Evolutionary conservation across 1,140 invertebrate genomes (phyloP), one percentile per base, ranked within the genome.

Genomic region (Bilobella aurantiaca): DNA sequence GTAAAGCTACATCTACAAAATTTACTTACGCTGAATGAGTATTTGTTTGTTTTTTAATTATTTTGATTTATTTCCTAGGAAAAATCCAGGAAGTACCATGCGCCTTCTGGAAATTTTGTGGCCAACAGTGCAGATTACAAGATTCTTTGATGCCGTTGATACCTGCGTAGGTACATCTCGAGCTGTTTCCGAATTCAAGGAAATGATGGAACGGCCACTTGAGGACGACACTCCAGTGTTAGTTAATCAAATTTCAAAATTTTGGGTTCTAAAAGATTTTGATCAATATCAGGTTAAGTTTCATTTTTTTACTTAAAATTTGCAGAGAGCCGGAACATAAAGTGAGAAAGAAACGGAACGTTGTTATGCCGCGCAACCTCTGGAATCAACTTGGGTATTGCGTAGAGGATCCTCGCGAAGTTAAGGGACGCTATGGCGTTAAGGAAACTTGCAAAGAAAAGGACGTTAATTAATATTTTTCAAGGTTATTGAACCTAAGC

Each of bases 341-440:
- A 18, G 18, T 12, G 34, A 42, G 18, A 42, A 8, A 18, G 34
- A 42, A 8, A 12, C 8, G 18, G 34, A 42, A 18, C 8, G 34
- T 18, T 42, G 18, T 18, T 42, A 42, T 42, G 34, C 18, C 18
- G 34, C 49, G 49, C 14, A 53, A 12, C 3, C 21, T 53, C 3
- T 53, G 49, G 49, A 53, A 53, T 53, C 49, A 53, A 23, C 8
- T 53, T 53, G 49, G 49, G 5, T 53, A 53, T 23, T 53, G 49
- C 49, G 49, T 53, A 53, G 49, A 53, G 25, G 49, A 53, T 23
- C 49, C 49, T 18, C 12, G 5, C 12, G 49, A 53, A 53, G 49
- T 53, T 23, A 23, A 16, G 21, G 23, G 12, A 16, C 49, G 49
- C 8, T 53, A 53, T 53, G 49, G 23, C 5, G 3, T 53, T 53